These are phyloP conservation scores for Eupristina koningsbergeri DNA, from an alignment of 1,140 invertebrate species.

Conservation along the genomic window DNA sequence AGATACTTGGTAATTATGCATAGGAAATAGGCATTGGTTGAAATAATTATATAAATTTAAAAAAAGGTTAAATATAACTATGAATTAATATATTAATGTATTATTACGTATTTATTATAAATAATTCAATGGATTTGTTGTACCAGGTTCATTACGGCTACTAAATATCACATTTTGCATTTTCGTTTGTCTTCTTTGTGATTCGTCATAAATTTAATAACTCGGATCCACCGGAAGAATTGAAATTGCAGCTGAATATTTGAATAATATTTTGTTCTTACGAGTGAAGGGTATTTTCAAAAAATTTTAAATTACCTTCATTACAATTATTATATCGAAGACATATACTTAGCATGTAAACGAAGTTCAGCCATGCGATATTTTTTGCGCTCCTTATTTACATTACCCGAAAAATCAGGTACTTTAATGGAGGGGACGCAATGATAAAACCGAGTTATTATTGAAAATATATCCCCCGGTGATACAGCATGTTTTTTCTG, in stretches of 20 bases:
- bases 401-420: neutral
- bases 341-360: neutral
- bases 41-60: neutral
- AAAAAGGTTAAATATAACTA: no score
- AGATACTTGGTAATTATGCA: no score
- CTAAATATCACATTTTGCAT: neutral
- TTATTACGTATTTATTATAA: neutral
- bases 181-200: neutral
- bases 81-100: no score
- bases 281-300: neutral
- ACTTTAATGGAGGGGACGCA: neutral
- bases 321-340: neutral
- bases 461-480: constrained; percentile 16
- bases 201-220: neutral
- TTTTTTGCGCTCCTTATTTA: neutral
- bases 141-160: neutral
- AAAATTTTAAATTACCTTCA: constrained; percentile 2
- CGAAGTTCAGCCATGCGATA: neutral
- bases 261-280: neutral
- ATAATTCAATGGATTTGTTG: neutral
- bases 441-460: constrained; percentile 3
- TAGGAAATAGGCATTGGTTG: neutral
- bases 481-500: neutral
- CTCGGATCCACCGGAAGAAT: neutral
- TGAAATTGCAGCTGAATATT: neutral